Conservation (phyloP, 2,113 vertebrate species). For the Nothobranchius kuhntae region DNA sequence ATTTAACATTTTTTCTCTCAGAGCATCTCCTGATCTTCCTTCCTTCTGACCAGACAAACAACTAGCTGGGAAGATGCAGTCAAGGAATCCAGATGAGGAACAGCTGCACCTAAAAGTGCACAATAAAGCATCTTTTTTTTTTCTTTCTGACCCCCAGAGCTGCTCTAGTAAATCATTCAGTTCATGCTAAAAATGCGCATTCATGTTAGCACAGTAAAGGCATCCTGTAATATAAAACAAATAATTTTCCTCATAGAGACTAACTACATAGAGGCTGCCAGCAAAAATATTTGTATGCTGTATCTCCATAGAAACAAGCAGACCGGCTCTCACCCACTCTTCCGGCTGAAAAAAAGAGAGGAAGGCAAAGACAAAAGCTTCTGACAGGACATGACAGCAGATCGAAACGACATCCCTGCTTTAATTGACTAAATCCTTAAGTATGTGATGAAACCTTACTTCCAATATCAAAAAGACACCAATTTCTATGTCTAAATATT, state of each 20-base stretch:
- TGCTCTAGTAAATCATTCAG: slow-evolving; percentile 29
- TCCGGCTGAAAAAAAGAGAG: slow-evolving; percentile 28
- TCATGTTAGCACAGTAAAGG: slow-evolving; percentile 4
- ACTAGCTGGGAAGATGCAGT: slow-evolving; percentile 16
- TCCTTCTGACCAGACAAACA: slow-evolving; percentile 36
- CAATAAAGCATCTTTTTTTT: slow-evolving; percentile 26
- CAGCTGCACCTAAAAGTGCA: slow-evolving; percentile 6
- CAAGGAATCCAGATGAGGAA: slow-evolving; percentile 16
- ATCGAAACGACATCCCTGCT: not conserved
- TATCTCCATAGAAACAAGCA: slow-evolving; percentile 70
- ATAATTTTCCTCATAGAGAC: slow-evolving; percentile 25
- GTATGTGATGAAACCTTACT: not conserved
- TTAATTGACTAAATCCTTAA: not conserved
- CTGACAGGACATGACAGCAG: slow-evolving; percentile 29
- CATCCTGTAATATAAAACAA: slow-evolving; percentile 42
- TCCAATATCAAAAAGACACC: not conserved
- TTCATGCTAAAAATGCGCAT: slow-evolving; percentile 28
- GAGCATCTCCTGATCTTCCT: slow-evolving; percentile 41
- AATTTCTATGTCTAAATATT: not conserved
- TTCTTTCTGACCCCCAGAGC: not conserved
- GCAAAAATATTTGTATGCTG: slow-evolving; percentile 52
- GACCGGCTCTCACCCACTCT: slow-evolving; percentile 43
- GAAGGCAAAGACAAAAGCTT: slow-evolving; percentile 25
- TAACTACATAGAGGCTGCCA: slow-evolving; percentile 46
- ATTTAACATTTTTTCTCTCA: slow-evolving; percentile 19